phyloP scores from a whole-genome alignment of 2,888 invertebrate genomes.

The Melieria omissa region DNA sequence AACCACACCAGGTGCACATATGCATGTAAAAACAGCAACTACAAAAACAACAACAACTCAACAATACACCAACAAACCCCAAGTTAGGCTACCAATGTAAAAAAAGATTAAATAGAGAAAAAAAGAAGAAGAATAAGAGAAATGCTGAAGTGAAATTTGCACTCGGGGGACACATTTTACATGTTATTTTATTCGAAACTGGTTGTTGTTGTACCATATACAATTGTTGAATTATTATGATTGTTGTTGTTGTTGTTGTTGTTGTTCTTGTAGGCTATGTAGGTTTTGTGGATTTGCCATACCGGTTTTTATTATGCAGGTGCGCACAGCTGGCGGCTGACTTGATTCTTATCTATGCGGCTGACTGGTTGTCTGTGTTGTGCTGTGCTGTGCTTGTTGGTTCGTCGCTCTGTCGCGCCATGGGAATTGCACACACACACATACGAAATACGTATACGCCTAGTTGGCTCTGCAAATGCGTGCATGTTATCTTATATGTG shows the following conservation, averaged over 20 bases:
- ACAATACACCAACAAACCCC: not conserved
- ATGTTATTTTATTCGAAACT: constrained; percentile 10
- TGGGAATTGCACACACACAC: no score
- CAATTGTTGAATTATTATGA: no score
- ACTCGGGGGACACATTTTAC: constrained; percentile 13
- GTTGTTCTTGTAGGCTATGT: no score
- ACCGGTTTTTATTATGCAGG: no score
- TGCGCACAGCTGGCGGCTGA: no score
- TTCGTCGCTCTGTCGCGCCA: no score
- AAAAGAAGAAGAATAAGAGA: constrained; percentile 12
- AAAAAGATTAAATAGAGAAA: not conserved
- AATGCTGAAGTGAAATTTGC: constrained; percentile 16
- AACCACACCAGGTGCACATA: not conserved
- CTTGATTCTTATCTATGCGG: no score
- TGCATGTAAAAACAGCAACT: not conserved
- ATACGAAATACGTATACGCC: not conserved
- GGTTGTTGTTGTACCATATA: not conserved
- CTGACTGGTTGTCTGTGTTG: no score
- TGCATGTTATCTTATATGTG: constrained; percentile 10
- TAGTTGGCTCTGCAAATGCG: constrained; percentile 3
- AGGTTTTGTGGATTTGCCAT: no score
- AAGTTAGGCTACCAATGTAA: not conserved
- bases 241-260: no score
- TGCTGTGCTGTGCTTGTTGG: no score
- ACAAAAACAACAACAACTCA: constrained; percentile 2